Evolutionary conservation across 1,140 invertebrate species (phyloP), one percentile per base, ranked within the genome.

Genomic region (Sitobion miscanthi): DNA sequence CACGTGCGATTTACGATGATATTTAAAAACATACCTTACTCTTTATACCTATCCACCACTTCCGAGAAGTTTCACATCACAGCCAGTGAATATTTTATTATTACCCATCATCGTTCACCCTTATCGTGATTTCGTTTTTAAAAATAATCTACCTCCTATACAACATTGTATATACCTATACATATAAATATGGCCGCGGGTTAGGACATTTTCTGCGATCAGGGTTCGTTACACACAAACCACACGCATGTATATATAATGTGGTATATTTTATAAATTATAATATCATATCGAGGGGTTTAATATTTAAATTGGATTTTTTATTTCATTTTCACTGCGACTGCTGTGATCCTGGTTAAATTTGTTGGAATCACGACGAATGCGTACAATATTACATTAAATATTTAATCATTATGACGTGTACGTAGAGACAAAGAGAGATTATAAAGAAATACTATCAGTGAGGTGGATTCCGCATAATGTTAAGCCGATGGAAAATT

Each of bases 261-360:
- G 62, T 77, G 14, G 3, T 77, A 77, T 77, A 77, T n/a, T 77
- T 77, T n/a, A n/a, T 42, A 42, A 38, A 38, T 38, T 38, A 38
- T 38, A 38, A 42, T n/a, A 77, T n/a, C 17, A 77, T 77, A 77
- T 77, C 3, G 30, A 77, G n/a, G 30, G 62, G 30, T 14, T 77
- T 77, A 77, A n/a, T 77, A 77, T 77, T 77, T 77, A 77, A 77
- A 77, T 77, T 77, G 62, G 5, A 77, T 77, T 77, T 54, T 69
- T n/a, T 57, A 25, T 69, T 17, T n/a, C 30, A n/a, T 17, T 77
- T 77, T n/a, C 14, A 77, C 62, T n/a, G n/a, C n/a, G 5, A 14
- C 30, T n/a, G 30, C 62, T n/a, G 62, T 14, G 1, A 4, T 30
- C 30, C n/a, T n/a, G n/a, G 14, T 77, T 77, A n/a, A n/a, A 77